Conservation (phyloP, 1,140 invertebrate species). For the Chrysoperla carnea region DNA sequence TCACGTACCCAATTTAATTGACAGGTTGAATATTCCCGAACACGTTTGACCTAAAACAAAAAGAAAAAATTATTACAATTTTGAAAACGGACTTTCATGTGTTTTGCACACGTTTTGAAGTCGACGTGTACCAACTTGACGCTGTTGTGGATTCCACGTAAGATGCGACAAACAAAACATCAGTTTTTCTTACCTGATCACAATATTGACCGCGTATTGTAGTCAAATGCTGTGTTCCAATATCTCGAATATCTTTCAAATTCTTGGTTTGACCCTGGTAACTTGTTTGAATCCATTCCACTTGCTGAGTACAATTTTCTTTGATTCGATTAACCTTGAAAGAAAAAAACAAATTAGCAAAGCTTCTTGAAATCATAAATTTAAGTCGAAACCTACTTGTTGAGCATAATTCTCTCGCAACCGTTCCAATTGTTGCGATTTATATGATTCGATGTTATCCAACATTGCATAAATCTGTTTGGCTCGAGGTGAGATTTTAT, state of each 20-base stretch:
- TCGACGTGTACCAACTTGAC: too few species aligned
- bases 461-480: constrained; percentile 71
- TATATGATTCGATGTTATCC: constrained; percentile 80
- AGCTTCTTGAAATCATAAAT: not conserved
- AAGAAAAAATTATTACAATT: constrained; percentile 5
- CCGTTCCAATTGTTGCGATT: constrained; percentile 70
- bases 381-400: constrained; percentile 38
- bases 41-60: constrained; percentile 50
- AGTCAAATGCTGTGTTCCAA: constrained; percentile 71
- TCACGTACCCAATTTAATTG: constrained; percentile 86
- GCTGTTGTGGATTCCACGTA: too few species aligned
- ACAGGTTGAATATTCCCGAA: constrained; percentile 74
- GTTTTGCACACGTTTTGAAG: too few species aligned
- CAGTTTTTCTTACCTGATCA: constrained; percentile 73
- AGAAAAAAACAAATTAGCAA: constrained; percentile 5
- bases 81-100: too few species aligned
- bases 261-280: constrained; percentile 77
- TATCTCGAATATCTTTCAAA: constrained; percentile 74
- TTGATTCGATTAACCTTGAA: constrained; percentile 66
- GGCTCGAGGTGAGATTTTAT: constrained; percentile 50
- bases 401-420: constrained; percentile 80
- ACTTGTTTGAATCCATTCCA: constrained; percentile 83
- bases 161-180: too few species aligned
- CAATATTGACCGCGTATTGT: constrained; percentile 79
- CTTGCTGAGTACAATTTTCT: constrained; percentile 82